Percentiles rank a stretch among this genome's conserved stretches.
Evolutionary conservation across 1,140 invertebrate species (phyloP).

Genomic region (Nylanderia fulva): DNA sequence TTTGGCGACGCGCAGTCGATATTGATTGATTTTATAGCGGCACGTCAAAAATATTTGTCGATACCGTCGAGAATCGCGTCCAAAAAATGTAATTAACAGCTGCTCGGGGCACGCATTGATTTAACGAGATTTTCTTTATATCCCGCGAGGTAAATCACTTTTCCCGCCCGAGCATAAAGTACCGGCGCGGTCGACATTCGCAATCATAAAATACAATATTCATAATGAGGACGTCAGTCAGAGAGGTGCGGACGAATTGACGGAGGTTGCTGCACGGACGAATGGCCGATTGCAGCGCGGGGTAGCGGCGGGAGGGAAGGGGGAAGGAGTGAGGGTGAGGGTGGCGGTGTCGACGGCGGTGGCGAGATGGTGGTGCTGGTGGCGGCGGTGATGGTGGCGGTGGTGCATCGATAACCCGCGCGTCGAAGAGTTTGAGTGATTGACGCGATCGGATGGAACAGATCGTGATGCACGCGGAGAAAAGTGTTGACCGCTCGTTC

Average conservation of each 20-base stretch:
- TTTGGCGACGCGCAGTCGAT: background rate
- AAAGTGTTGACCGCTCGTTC: conserved; percentile 77
- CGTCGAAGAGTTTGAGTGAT: conserved; percentile 79
- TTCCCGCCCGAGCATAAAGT: conserved; percentile 55
- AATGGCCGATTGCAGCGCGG: conserved; percentile 52
- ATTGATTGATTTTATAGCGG: conserved; percentile 35
- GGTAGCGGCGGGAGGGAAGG: background rate
- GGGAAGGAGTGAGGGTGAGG: too few relatives aligned
- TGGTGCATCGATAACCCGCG: conserved; percentile 73
- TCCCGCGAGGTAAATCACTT: conserved; percentile 50
- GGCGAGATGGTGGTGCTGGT: conserved; percentile 56
- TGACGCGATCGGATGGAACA: conserved; percentile 78
- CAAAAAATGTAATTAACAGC: conserved; percentile 55
- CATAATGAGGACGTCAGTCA: conserved; percentile 75
- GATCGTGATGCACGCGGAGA: conserved; percentile 75
- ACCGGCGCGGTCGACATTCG: conserved; percentile 39
- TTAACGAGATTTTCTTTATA: conserved; percentile 60
- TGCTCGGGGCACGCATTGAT: conserved; percentile 43
- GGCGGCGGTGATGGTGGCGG: conserved; percentile 57
- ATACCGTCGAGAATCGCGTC: conserved; percentile 28
- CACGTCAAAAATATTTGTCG: conserved; percentile 28
- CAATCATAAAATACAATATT: conserved; percentile 79
- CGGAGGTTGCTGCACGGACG: conserved; percentile 52
- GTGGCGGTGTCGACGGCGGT: conserved; percentile 34
- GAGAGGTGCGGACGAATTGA: conserved; percentile 55